Evolutionary conservation across 2,113 vertebrate genomes (phyloP).

Genomic region (Macrotus californicus): DNA sequence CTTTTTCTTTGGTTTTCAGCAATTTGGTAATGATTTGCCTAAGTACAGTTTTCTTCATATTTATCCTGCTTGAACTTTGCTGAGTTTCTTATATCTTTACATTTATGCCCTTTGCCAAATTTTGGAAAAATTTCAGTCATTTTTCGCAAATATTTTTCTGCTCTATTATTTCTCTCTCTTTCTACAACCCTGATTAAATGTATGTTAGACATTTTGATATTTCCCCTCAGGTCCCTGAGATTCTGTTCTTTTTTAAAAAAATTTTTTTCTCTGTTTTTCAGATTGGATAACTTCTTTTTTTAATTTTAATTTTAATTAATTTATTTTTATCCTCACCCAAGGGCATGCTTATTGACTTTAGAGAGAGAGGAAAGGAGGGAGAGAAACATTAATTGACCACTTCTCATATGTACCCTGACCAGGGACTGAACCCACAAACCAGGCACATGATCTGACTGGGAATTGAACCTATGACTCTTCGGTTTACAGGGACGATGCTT

Average conservation of each 20-base stretch:
- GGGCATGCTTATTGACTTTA: too few relatives aligned
- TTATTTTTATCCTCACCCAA: too few relatives aligned
- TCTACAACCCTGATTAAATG: background rate
- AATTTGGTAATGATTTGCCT: background rate
- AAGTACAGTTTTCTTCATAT: background rate
- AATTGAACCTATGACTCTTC: too few relatives aligned
- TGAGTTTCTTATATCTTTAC: background rate
- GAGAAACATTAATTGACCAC: too few relatives aligned
- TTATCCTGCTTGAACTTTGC: background rate
- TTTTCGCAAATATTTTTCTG: background rate
- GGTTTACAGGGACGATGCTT: too few relatives aligned
- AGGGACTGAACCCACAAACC: too few relatives aligned
- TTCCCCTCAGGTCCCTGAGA: background rate
- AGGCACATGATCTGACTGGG: too few relatives aligned
- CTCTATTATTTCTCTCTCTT: background rate
- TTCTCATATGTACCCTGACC: too few relatives aligned
- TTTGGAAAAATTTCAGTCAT: background rate
- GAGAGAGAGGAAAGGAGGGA: too few relatives aligned
- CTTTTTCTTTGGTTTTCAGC: background rate
- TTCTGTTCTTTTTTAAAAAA: background rate
- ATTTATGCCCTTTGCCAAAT: background rate
- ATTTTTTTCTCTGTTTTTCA: background rate
- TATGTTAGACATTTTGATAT: background rate
- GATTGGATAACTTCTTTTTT: background rate
- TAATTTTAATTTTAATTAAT: too few relatives aligned